A percentile compares a stretch with the other conserved stretches of the same genome.
Evolutionary conservation across 2,797 vertebrate genomes (phyloP).

Genomic region (Momotus momota): DNA sequence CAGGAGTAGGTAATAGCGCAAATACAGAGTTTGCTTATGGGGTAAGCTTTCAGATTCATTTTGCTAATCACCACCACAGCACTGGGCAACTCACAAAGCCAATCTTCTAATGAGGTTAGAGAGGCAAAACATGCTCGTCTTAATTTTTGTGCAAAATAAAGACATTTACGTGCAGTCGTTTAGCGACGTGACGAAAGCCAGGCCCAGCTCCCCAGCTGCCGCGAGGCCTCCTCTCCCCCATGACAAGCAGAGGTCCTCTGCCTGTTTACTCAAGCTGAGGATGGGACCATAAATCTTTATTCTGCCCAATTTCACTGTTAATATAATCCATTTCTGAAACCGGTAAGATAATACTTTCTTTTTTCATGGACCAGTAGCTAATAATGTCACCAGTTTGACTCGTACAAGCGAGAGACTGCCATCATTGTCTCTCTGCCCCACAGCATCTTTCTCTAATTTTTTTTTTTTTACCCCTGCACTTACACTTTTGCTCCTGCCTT

Average conservation of each 20-base stretch:
- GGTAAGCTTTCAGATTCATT: not conserved
- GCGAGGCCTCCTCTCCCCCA: not conserved
- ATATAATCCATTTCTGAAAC: conserved; percentile 52
- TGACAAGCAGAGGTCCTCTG: not conserved
- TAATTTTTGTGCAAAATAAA: not conserved
- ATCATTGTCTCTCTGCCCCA: conserved; percentile 37
- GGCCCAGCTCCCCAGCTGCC: not conserved
- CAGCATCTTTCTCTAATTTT: conserved; percentile 1
- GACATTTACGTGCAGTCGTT: not conserved
- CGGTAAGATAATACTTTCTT: conserved; percentile 39
- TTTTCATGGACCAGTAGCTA: conserved; percentile 29
- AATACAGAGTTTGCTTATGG: conserved; percentile 28
- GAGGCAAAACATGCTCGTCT: not conserved
- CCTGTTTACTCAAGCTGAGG: conserved; percentile 41
- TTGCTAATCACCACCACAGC: conserved; percentile 27
- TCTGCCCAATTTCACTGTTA: conserved; percentile 52
- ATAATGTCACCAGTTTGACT: conserved; percentile 24
- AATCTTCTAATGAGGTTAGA: conserved; percentile 1
- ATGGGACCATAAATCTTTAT: conserved; percentile 62
- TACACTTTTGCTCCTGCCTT: conserved; percentile 45
- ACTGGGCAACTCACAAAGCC: conserved; percentile 1
- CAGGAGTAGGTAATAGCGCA: conserved; percentile 22
- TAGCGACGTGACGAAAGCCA: not conserved
- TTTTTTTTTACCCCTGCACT: not conserved
- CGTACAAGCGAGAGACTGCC: not conserved